Percentiles rank a stretch among this genome's conserved stretches.
Conservation (phyloP, 2,797 vertebrate species). For the Glyptemys insculpta region DNA sequence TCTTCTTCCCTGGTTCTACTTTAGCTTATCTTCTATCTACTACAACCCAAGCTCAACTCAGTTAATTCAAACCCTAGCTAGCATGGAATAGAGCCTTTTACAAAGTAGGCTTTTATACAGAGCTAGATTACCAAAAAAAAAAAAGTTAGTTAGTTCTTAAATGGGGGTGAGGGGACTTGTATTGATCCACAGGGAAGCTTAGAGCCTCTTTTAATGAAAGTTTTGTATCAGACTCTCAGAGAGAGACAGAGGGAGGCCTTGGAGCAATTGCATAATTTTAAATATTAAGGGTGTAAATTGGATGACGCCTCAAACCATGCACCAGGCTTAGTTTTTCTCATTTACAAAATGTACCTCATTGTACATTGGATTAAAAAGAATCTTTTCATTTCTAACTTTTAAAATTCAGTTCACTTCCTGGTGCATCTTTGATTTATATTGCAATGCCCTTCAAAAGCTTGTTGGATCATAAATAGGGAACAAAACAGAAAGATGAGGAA, state of each 20-base stretch:
- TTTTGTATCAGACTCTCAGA: conserved; percentile 53
- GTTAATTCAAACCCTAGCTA: neutral
- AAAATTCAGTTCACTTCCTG: conserved; percentile 24
- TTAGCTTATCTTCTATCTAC: neutral
- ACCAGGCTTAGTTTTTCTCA: conserved; percentile 45
- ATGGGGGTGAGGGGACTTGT: neutral
- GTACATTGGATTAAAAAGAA: conserved; percentile 45
- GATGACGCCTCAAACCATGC: conserved; percentile 62
- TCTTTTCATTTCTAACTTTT: conserved; percentile 32
- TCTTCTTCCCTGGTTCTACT: neutral
- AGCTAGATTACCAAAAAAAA: neutral
- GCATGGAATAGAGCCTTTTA: neutral
- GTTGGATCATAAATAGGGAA: neutral
- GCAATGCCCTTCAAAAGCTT: neutral
- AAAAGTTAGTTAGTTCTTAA: neutral
- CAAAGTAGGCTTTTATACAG: neutral
- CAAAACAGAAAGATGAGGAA: neutral
- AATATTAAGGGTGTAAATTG: conserved; percentile 68
- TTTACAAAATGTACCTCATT: conserved; percentile 46
- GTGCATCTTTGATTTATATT: neutral
- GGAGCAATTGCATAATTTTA: conserved; percentile 70
- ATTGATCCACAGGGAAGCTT: conserved; percentile 20
- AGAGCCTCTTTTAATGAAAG: conserved; percentile 52
- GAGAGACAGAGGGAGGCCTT: conserved; percentile 61
- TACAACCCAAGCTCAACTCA: neutral